These are phyloP conservation scores for Paguma larvata DNA, from an alignment of 2,797 vertebrate genomes.

Conservation along the genomic window DNA sequence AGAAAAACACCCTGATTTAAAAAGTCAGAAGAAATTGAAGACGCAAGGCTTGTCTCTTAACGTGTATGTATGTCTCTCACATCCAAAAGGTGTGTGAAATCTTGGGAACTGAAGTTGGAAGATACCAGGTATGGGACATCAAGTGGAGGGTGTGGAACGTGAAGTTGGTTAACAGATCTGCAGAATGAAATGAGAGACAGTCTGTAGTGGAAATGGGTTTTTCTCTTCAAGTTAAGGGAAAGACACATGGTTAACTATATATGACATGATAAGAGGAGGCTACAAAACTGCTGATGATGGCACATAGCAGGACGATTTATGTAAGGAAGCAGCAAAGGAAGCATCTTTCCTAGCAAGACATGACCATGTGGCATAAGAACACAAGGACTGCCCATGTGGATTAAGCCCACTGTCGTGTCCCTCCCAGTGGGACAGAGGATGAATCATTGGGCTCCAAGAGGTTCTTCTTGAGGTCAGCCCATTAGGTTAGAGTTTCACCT, in stretches of 20 bases:
- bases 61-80: not conserved
- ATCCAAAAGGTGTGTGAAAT: not conserved
- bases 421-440: not conserved
- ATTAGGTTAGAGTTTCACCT: not conserved
- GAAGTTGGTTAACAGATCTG: not conserved
- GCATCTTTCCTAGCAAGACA: not conserved
- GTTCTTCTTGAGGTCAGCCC: not conserved
- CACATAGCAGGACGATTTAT: conserved; percentile 33
- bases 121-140: not conserved
- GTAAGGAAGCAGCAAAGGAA: not conserved
- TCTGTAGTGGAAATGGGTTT: not conserved
- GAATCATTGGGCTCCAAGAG: not conserved
- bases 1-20: not conserved
- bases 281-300: not conserved
- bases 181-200: not conserved
- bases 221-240: not conserved
- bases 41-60: not conserved
- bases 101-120: not conserved
- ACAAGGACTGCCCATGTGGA: not conserved
- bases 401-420: not conserved
- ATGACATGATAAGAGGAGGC: not conserved
- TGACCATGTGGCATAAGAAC: not conserved
- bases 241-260: not conserved
- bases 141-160: not conserved
- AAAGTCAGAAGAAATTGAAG: not conserved